Evolutionary conservation across 2,888 invertebrate genomes (phyloP).

Genomic region (Drosophila colorata): DNA sequence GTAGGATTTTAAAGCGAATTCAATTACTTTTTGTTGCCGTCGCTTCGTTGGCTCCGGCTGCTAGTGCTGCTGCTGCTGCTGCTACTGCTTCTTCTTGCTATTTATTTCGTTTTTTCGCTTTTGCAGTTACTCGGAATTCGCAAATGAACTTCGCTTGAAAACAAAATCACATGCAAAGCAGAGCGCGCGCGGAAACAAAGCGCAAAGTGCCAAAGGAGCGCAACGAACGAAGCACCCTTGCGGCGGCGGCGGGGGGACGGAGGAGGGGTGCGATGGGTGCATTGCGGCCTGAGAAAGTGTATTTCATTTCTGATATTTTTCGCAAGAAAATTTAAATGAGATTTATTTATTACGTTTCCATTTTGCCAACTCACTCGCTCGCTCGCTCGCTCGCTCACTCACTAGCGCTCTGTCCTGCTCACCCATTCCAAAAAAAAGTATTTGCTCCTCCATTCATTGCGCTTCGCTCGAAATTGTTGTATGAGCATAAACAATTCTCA

Average conservation of each 20-base stretch:
- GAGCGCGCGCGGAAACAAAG: conserved; percentile 54
- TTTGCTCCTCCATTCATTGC: conserved; percentile 58
- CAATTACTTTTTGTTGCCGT: conserved; percentile 77
- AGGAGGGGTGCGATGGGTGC: conserved; percentile 2
- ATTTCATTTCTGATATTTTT: conserved; percentile 76
- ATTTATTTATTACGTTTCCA: conserved; percentile 78
- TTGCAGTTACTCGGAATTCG: conserved; percentile 78
- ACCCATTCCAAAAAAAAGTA: conserved; percentile 15
- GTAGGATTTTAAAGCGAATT: conserved; percentile 78
- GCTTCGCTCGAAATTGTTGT: conserved; percentile 51
- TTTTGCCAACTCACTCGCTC: conserved; percentile 26
- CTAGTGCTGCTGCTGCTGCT: no score
- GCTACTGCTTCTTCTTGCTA: conserved; percentile 14
- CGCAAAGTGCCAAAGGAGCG: conserved; percentile 64
- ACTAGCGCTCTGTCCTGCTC: not conserved
- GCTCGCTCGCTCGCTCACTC: not conserved
- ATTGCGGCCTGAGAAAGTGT: conserved; percentile 71
- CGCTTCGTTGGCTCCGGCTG: conserved; percentile 27
- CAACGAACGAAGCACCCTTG: conserved; percentile 13
- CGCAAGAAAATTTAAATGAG: conserved; percentile 79
- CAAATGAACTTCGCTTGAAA: conserved; percentile 82
- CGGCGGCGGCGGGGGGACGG: not conserved
- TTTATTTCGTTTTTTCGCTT: conserved; percentile 41
- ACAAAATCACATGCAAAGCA: conserved; percentile 79
- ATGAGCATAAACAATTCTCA: conserved; percentile 66